Evolutionary conservation across 2,113 vertebrate species (phyloP).

Genomic region (Paradoxurus hermaphroditus): DNA sequence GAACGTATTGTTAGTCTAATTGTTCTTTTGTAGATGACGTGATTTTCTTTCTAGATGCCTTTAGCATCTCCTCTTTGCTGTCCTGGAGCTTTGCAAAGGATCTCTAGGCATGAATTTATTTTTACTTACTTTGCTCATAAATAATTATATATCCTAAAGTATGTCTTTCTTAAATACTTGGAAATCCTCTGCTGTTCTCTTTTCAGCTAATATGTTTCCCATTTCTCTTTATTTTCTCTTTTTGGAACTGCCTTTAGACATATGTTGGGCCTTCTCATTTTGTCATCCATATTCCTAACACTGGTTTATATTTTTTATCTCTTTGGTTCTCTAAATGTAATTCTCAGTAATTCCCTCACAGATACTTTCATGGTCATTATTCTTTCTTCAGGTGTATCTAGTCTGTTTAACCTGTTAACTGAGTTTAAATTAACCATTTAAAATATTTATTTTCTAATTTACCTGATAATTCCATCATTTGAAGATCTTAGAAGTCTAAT

Average conservation of each 20-base stretch:
- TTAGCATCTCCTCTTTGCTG: not conserved
- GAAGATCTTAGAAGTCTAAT: not conserved
- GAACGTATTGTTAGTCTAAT: not conserved
- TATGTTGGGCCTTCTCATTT: not conserved
- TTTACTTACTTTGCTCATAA: slow-evolving; percentile 23
- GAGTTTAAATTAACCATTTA: not conserved
- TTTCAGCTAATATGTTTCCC: not conserved
- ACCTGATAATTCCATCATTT: not conserved
- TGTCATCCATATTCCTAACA: not conserved
- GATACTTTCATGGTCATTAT: slow-evolving; percentile 12
- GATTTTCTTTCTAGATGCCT: not conserved
- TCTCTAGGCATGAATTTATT: not conserved
- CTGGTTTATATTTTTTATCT: not conserved
- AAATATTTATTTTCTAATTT: slow-evolving; percentile 30
- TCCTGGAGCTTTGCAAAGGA: not conserved
- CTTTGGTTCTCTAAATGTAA: not conserved
- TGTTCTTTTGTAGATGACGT: not conserved
- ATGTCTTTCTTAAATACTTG: not conserved
- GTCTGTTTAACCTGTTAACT: not conserved
- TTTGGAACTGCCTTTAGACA: not conserved
- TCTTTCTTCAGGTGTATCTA: slow-evolving; percentile 12
- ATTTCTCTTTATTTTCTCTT: slow-evolving; percentile 21
- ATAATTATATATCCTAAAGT: not conserved
- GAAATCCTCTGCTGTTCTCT: not conserved
- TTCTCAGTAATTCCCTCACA: not conserved